Conservation (phyloP, 2,113 vertebrate species). For the Micronisus gabar region DNA sequence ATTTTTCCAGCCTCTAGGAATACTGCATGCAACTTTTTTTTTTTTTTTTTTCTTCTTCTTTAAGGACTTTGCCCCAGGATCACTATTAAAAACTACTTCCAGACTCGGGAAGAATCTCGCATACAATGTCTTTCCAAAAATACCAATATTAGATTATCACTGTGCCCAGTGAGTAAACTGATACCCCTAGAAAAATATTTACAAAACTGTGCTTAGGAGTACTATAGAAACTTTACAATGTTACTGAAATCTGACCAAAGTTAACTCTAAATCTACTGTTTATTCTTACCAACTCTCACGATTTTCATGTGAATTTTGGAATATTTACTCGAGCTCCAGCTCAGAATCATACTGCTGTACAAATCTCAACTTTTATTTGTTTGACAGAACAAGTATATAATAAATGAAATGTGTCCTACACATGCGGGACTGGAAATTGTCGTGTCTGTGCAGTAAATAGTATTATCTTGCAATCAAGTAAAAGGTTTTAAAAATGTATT, state of each 20-base stretch:
- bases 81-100: neutral
- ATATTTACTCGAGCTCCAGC: neutral
- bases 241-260: neutral
- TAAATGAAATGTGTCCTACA: neutral
- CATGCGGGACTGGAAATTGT: neutral
- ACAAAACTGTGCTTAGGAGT: neutral
- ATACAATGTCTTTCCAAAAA: neutral
- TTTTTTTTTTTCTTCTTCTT: neutral
- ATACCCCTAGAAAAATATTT: neutral
- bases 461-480: neutral
- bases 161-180: neutral
- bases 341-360: neutral
- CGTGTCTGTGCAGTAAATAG: neutral
- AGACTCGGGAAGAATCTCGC: neutral
- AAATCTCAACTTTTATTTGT: neutral
- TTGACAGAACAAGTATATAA: neutral
- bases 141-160: neutral
- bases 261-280: neutral
- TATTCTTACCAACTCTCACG: neutral
- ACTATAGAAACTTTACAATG: neutral
- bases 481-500: neutral
- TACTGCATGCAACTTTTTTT: neutral
- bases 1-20: neutral
- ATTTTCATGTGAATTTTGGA: neutral
- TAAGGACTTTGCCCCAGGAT: neutral